These are phyloP conservation scores for Pseudomyrmex concolor DNA, from an alignment of 1,140 invertebrate genomes.

Conservation along the genomic window DNA sequence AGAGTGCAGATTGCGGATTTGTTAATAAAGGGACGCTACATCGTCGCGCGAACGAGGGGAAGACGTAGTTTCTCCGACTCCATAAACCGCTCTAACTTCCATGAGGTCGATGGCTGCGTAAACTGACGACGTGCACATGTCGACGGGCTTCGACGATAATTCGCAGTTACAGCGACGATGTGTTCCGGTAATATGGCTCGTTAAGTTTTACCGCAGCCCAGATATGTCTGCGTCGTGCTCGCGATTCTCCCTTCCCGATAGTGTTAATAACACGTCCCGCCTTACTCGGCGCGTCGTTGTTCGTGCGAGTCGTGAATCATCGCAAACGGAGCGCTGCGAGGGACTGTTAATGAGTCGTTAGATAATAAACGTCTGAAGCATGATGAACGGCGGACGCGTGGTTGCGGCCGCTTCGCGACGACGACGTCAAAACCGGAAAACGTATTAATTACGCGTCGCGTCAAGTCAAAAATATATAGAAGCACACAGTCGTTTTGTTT, in stretches of 20 bases:
- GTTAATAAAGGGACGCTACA: background rate
- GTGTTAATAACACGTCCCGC: conserved; percentile 31
- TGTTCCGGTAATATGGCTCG: conserved; percentile 31
- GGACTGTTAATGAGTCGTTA: conserved; percentile 49
- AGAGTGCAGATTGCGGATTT: background rate
- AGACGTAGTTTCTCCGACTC: background rate
- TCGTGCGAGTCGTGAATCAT: conserved; percentile 20
- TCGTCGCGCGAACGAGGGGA: background rate
- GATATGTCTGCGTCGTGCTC: conserved; percentile 21
- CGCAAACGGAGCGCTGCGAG: conserved; percentile 5
- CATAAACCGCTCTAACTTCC: conserved; percentile 16
- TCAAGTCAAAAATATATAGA: background rate
- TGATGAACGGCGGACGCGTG: conserved; percentile 38
- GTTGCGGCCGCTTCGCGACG: background rate
- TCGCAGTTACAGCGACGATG: conserved; percentile 8
- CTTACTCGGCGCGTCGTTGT: too few relatives aligned
- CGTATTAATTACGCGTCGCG: conserved; percentile 22
- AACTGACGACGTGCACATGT: conserved; percentile 8
- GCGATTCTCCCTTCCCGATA: conserved; percentile 12
- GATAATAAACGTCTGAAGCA: conserved; percentile 43
- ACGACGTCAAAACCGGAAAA: background rate
- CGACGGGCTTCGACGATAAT: background rate
- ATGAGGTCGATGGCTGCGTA: background rate
- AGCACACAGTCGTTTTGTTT: background rate
- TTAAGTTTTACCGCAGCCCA: conserved; percentile 40